Evolutionary conservation across 2,113 vertebrate species (phyloP).

Genomic region (human): GRCh38 chr3:190498501-190499000

Average conservation of each 20-base stretch:
- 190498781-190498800: background rate
- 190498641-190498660: background rate
- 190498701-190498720: background rate
- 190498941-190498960: slow-evolving; percentile 1
- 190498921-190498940: background rate
- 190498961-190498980: slow-evolving; percentile 21
- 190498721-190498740: background rate
- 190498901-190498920: slow-evolving; percentile 50
- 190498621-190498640: background rate
- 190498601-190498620: background rate
- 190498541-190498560: background rate
- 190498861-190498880: background rate
- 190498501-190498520: background rate
- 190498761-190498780: background rate
- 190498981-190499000: background rate
- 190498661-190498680: background rate
- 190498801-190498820: background rate
- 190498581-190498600: background rate
- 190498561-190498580: background rate
- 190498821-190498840: slow-evolving; percentile 41
- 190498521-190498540: background rate
- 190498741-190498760: background rate
- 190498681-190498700: background rate
- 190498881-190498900: slow-evolving; percentile 10
- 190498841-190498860: slow-evolving; percentile 22